These are phyloP conservation scores for Boleophthalmus pectinirostris DNA, from an alignment of 2,113 vertebrate species.

Conservation along the genomic window DNA sequence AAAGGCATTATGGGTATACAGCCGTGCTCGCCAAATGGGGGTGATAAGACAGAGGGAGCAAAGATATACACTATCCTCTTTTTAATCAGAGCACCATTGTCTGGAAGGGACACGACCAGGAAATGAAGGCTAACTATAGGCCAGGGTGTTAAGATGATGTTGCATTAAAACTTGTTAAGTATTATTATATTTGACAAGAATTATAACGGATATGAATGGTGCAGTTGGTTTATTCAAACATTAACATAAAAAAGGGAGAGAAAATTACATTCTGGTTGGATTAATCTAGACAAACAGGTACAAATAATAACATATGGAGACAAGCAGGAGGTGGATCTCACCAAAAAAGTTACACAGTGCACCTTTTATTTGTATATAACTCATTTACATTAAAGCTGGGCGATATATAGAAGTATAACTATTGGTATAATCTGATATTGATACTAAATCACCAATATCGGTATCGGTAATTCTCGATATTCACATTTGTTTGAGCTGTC, in stretches of 20 bases:
- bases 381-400: too few species aligned
- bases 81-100: conserved; percentile 53
- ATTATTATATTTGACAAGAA: not conserved
- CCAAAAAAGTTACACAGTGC: too few species aligned
- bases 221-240: not conserved
- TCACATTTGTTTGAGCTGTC: too few species aligned
- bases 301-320: too few species aligned
- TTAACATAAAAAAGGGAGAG: not conserved
- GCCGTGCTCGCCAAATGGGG: conserved; percentile 27
- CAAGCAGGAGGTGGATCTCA: too few species aligned
- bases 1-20: conserved; percentile 30
- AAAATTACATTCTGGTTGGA: too few species aligned
- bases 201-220: not conserved
- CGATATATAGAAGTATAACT: too few species aligned
- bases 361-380: too few species aligned
- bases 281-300: too few species aligned
- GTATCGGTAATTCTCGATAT: too few species aligned
- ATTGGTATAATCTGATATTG: too few species aligned
- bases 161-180: not conserved
- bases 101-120: conserved; percentile 23
- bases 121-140: conserved; percentile 16
- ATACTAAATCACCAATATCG: too few species aligned
- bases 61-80: conserved; percentile 9
- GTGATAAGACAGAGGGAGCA: conserved; percentile 22
- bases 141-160: conserved; percentile 1